Evolutionary conservation across 1,140 invertebrate species (phyloP).

Genomic region (Penaeus vannamei): DNA sequence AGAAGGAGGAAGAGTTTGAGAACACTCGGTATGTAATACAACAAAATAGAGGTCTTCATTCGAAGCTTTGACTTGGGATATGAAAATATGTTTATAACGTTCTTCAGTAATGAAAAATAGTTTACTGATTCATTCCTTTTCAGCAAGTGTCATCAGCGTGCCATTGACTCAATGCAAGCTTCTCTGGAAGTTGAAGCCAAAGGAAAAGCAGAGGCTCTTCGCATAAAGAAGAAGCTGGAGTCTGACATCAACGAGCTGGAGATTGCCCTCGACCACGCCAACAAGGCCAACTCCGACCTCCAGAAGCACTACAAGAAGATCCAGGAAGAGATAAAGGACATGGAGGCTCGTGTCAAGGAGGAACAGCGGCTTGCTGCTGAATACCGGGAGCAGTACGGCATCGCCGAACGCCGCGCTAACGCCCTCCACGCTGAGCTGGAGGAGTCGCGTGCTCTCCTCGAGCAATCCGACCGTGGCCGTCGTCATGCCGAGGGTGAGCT

Average conservation of each 20-base stretch:
- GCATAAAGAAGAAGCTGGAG: slow-evolving; percentile 49
- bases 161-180: slow-evolving; percentile 40
- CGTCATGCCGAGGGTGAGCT: slow-evolving; percentile 76
- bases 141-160: slow-evolving; percentile 66
- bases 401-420: slow-evolving; percentile 49
- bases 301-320: slow-evolving; percentile 76
- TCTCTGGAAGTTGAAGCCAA: slow-evolving; percentile 50
- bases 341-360: slow-evolving; percentile 77
- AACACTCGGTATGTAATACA: slow-evolving; percentile 73
- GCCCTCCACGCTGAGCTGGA: slow-evolving; percentile 37
- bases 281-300: slow-evolving; percentile 72
- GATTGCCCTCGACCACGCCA: slow-evolving; percentile 74
- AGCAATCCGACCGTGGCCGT: slow-evolving; percentile 49
- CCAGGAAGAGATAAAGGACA: slow-evolving; percentile 76
- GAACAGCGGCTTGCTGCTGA: slow-evolving; percentile 76
- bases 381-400: slow-evolving; percentile 76
- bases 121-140: slow-evolving; percentile 69
- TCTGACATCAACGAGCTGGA: slow-evolving; percentile 70
- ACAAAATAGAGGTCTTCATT: slow-evolving; percentile 73
- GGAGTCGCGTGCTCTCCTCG: slow-evolving; percentile 48
- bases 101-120: neutral
- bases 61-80: slow-evolving; percentile 75
- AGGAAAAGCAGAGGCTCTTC: slow-evolving; percentile 51
- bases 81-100: slow-evolving; percentile 71
- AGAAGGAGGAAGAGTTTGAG: slow-evolving; percentile 56